Base-by-base conservation (phyloP, 2,888 invertebrate species). In the Drosophila aldrichi region DNA sequence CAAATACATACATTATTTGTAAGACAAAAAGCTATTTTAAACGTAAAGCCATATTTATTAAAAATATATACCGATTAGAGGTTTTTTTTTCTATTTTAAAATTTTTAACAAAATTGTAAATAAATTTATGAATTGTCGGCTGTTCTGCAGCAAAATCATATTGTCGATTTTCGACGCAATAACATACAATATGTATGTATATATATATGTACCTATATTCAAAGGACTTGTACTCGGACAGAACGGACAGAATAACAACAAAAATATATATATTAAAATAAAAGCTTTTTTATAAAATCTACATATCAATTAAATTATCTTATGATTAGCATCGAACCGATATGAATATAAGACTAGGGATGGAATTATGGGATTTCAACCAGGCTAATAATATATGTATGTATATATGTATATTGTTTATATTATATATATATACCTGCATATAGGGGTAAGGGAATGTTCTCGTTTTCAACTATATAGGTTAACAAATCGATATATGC, bases 221-320 rank as follows among this genome's bases (percentile, higher is more conserved):
- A 43, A 63, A 56, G 43, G 57, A 56, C 32, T 51, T 44, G 22
- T 51, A 57, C 18, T 55, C 57, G 18, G 20, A 64, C 64, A 41
- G 34, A 32, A 32, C 34, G 18, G 4, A 44, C 38, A 48, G 14
- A n/a, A n/a, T n/a, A 2, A 40, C 4, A 36, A 1, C 4, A 34
- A 34, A 10, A 12, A 9, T 6, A 36, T 6, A 6, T 2, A 36
- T 36, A 14, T 36, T 32, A 32, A 36, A n/a, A 40, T 25, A 29
- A 40, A 40, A 9, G 4, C n/a, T n/a, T 25, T 48, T 48, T n/a
- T 25, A 25, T 20, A 46, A 46, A 29, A 29, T 29, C 29, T 1
- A 29, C 29, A 29, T 20, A 12, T 20, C 20, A 20, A 43, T 22
- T 43, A 12, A 20, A 43, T 1, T 41, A n/a, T 38, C 9, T 6